phyloP scores from a whole-genome alignment of 2,113 vertebrate species.

The Poeciliopsis turrubarensis region DNA sequence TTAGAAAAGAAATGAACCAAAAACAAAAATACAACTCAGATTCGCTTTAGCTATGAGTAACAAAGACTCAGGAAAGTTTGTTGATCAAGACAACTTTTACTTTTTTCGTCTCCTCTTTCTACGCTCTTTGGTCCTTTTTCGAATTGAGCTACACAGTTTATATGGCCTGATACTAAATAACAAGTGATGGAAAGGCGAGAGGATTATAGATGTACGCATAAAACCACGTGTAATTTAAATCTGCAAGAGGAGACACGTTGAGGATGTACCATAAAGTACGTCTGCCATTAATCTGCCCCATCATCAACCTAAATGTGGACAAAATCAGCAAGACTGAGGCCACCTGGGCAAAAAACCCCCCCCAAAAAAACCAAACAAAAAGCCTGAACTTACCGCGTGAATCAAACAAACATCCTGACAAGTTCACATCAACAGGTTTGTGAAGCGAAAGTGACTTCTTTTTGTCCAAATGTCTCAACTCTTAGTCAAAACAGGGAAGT shows the following conservation, averaged over 20 bases:
- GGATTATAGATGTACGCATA: slow-evolving; percentile 4
- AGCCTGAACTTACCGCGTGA: slow-evolving; percentile 65
- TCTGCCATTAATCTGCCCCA: not conserved
- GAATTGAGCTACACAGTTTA: not conserved
- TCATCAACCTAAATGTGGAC: slow-evolving; percentile 19
- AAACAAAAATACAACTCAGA: not conserved
- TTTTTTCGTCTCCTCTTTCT: not conserved
- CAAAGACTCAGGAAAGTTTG: not conserved
- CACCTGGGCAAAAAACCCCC: not conserved
- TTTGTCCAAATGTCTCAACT: slow-evolving; percentile 37
- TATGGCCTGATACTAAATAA: not conserved
- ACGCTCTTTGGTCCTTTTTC: not conserved
- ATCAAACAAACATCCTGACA: slow-evolving; percentile 61
- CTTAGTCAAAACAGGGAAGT: slow-evolving; percentile 65
- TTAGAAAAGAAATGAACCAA: not conserved
- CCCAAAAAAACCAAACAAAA: slow-evolving; percentile 21
- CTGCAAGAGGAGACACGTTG: not conserved
- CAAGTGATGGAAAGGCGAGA: not conserved
- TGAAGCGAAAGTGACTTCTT: slow-evolving; percentile 38
- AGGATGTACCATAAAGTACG: slow-evolving; percentile 7
- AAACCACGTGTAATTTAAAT: not conserved
- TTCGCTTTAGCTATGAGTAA: not conserved
- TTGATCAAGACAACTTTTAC: not conserved
- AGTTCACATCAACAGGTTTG: slow-evolving; percentile 28
- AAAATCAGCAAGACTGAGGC: slow-evolving; percentile 11